Evolutionary conservation across 2,888 invertebrate genomes (phyloP).

Genomic region (Drosophila colorata): DNA sequence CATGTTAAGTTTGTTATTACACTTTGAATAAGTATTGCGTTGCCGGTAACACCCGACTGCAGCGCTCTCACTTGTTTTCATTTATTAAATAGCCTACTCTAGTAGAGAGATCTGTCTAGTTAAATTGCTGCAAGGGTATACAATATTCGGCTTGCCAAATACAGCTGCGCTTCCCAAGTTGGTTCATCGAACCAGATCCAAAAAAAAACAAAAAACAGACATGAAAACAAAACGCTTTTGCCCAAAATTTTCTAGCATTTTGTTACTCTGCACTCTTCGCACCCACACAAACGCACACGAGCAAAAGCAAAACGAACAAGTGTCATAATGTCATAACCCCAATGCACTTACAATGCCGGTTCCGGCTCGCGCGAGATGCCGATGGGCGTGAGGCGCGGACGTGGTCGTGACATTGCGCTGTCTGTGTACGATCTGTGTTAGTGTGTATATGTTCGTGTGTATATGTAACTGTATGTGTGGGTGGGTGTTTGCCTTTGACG

Average conservation of each 20-base stretch:
- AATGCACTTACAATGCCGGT: conserved; percentile 66
- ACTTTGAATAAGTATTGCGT: too few relatives aligned
- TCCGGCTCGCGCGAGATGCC: conserved; percentile 59
- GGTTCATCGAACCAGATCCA: conserved; percentile 24
- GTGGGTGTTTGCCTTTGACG: conserved; percentile 42
- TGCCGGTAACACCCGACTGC: too few relatives aligned
- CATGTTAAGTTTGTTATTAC: too few relatives aligned
- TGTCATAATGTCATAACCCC: conserved; percentile 54
- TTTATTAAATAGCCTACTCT: too few relatives aligned
- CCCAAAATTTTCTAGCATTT: conserved; percentile 17
- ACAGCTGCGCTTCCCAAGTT: neutral
- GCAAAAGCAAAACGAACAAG: conserved; percentile 30
- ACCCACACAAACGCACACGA: neutral
- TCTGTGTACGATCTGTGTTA: conserved; percentile 22
- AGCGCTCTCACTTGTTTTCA: too few relatives aligned
- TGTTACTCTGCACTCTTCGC: conserved; percentile 8
- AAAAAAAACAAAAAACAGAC: neutral
- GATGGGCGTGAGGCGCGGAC: conserved; percentile 59
- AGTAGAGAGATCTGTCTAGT: too few relatives aligned
- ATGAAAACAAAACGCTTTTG: conserved; percentile 8
- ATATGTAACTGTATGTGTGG: conserved; percentile 12
- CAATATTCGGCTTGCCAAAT: neutral
- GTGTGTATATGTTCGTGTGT: conserved; percentile 2
- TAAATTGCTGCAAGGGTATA: conserved; percentile 2
- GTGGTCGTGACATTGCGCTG: conserved; percentile 63